phyloP scores from a whole-genome alignment of 1,140 invertebrate species.

The Drosophila funebris region DNA sequence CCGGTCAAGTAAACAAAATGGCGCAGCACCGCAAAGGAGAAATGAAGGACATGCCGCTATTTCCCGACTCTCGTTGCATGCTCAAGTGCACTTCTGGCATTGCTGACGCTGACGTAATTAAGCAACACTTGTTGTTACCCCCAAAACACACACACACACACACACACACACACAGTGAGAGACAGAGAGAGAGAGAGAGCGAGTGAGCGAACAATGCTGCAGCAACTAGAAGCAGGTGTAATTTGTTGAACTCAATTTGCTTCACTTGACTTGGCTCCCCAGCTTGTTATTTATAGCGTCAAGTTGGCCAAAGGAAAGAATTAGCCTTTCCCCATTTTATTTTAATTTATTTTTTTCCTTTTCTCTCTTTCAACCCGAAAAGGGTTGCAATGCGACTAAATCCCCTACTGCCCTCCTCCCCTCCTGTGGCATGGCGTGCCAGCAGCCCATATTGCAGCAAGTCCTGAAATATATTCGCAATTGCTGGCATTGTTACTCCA shows the following conservation, averaged over 20 bases:
- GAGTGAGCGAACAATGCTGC: slow-evolving; percentile 2
- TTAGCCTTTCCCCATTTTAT: slow-evolving; percentile 34
- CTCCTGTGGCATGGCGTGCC: slow-evolving; percentile 32
- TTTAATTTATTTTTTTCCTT: slow-evolving; percentile 14
- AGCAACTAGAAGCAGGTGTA: slow-evolving; percentile 63
- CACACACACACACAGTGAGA: background rate
- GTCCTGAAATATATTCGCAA: slow-evolving; percentile 34
- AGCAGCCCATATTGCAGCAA: slow-evolving; percentile 5
- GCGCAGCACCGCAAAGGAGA: slow-evolving; percentile 46
- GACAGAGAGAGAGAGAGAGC: too few species aligned
- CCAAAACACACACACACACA: slow-evolving; percentile 1
- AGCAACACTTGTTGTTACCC: slow-evolving; percentile 72
- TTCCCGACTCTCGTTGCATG: slow-evolving; percentile 48
- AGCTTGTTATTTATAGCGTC: slow-evolving; percentile 67
- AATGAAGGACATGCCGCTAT: slow-evolving; percentile 47
- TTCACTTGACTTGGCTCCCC: slow-evolving; percentile 52
- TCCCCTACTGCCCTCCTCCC: background rate
- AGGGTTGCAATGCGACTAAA: slow-evolving; percentile 9
- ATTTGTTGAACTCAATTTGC: slow-evolving; percentile 80
- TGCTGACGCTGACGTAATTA: slow-evolving; percentile 75
- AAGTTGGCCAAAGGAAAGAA: slow-evolving; percentile 36
- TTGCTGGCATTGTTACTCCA: slow-evolving; percentile 13
- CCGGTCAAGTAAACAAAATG: slow-evolving; percentile 63
- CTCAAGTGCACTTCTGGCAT: slow-evolving; percentile 65
- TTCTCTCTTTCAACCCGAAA: background rate